Conservation (phyloP, 2,797 vertebrate genomes). For the Xerus rutilus region DNA sequence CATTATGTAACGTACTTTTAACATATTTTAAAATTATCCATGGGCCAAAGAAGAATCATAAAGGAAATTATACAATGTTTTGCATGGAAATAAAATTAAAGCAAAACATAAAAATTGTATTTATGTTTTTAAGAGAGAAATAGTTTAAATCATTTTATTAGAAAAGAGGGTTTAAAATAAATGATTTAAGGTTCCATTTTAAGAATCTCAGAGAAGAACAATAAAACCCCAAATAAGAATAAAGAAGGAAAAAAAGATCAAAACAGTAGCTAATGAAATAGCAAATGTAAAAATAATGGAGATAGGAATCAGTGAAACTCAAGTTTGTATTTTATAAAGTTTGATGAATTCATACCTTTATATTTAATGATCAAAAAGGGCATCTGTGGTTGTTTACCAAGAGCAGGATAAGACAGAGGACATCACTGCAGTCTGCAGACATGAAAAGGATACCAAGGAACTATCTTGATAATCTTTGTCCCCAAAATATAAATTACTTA, state of each 20-base stretch:
- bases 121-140: conserved; percentile 25
- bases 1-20: neutral
- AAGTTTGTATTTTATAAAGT: neutral
- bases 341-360: neutral
- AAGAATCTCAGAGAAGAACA: neutral
- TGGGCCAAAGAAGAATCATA: neutral
- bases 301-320: neutral
- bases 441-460: neutral
- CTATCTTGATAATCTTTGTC: neutral
- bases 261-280: neutral
- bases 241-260: neutral
- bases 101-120: neutral
- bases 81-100: conserved; percentile 20
- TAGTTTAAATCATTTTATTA: neutral
- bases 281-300: neutral
- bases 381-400: neutral
- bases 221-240: neutral
- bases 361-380: neutral
- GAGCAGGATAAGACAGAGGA: neutral
- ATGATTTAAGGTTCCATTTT: neutral
- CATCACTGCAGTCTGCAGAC: neutral
- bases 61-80: conserved; percentile 1
- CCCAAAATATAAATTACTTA: conserved; percentile 2
- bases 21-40: neutral
- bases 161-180: neutral